Evolutionary conservation across 1,140 invertebrate species (phyloP).

Genomic region (Caligus rogercresseyi): DNA sequence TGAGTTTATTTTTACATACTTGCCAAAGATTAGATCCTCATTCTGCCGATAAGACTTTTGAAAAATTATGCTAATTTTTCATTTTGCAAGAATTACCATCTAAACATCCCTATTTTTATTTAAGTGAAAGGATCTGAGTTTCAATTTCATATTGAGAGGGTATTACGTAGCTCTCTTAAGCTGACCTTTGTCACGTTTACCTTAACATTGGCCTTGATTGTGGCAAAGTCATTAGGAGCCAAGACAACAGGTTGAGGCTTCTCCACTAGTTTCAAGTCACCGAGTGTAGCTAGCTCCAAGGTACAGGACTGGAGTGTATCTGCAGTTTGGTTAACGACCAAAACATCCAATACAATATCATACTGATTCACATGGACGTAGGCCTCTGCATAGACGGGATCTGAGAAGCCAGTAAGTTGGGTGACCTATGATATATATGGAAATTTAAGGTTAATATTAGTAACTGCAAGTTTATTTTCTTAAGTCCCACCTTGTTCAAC

Average conservation of each 20-base stretch:
- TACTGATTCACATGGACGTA: conserved; percentile 99
- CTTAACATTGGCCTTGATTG: conserved; percentile 93
- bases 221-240: conserved; percentile 88
- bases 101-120: too few species aligned
- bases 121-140: too few species aligned
- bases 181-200: conserved; percentile 27
- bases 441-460: background rate
- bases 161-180: too few species aligned
- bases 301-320: conserved; percentile 97
- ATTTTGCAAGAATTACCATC: too few species aligned
- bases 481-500: conserved; percentile 49
- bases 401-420: conserved; percentile 98
- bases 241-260: conserved; percentile 86
- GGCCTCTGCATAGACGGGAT: conserved; percentile 96
- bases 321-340: conserved; percentile 91
- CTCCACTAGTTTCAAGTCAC: conserved; percentile 93
- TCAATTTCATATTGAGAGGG: too few species aligned
- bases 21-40: too few species aligned
- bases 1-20: too few species aligned
- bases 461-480: too few species aligned
- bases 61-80: too few species aligned
- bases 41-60: too few species aligned
- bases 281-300: conserved; percentile 87
- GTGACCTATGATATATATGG: conserved; percentile 43
- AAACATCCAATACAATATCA: conserved; percentile 87